Evolutionary conservation across 1,140 invertebrate species (phyloP), one percentile per base, ranked within the genome.

Genomic region (Cotesia chilonis): DNA sequence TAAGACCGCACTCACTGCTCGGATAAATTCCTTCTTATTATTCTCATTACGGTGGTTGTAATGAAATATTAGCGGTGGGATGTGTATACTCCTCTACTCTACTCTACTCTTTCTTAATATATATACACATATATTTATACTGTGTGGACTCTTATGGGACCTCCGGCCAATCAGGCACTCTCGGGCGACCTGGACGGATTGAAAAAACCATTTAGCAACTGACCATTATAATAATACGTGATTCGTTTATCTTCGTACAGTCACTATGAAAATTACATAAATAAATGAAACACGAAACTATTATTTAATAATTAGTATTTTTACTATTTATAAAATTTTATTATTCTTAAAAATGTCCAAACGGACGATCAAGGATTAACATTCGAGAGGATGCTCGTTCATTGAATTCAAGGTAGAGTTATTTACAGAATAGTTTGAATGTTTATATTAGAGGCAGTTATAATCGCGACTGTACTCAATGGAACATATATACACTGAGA

Each of bases 221-320:
- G 84, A 83, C 84, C 81, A 86, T 87, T 86, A 87, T 86, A 85
- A 87, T 86, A 87, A 86, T 87, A 85, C 85, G 85, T 85, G 85
- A 86, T 87, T 87, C 85, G 84, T 85, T 86, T 84, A 85, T 86
- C 82, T 81, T 78, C 81, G 80, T 80, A 81, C 81, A 81, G 78
- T 82, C 60, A 20, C 10, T 51, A 41, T 61, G 10, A n/a, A 60
- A 9, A 51, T 36, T 70, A 28, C 10, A 70, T 61, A 60, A 54
- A 37, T n/a, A 61, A 41, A 17, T 47, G 41, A 47, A 47, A 47
- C 41, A 17, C 10, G 41, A 47, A 47, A 47, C 41, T 47, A 47
- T 47, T 47, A 6, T 47, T 47, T 47, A 10, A 47, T 47, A 47
- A 47, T 47, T 47, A 47, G 10, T 47, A 47, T 47, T 47, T 47